These are phyloP conservation scores for Rhynchophorus ferrugineus DNA, from an alignment of 1,140 invertebrate genomes.

Conservation along the genomic window DNA sequence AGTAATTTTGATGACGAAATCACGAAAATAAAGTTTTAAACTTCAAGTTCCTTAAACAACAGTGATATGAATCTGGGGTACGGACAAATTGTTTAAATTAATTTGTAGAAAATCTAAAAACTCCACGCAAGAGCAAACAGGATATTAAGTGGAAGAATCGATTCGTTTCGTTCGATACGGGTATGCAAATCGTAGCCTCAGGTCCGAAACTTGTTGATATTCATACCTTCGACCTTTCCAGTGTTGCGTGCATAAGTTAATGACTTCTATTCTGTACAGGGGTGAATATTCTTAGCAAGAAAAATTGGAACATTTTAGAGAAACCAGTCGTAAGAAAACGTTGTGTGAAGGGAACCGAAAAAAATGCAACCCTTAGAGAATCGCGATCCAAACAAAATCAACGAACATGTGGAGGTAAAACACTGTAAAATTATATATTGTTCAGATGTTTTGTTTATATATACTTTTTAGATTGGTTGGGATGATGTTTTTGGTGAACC, in stretches of 20 bases:
- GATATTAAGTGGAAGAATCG: too few relatives aligned
- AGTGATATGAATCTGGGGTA: too few relatives aligned
- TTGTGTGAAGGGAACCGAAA: constrained; percentile 28
- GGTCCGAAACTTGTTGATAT: constrained; percentile 9
- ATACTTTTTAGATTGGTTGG: constrained; percentile 56
- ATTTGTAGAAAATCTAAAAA: too few relatives aligned
- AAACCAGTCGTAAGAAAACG: not conserved
- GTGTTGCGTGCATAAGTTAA: constrained; percentile 5
- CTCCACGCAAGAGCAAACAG: too few relatives aligned
- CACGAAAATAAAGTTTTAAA: too few relatives aligned
- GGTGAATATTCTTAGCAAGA: constrained; percentile 11
- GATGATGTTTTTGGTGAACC: constrained; percentile 74
- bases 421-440: not conserved
- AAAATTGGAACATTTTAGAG: not conserved
- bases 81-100: too few relatives aligned
- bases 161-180: too few relatives aligned
- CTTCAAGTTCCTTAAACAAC: too few relatives aligned
- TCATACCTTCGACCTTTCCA: constrained; percentile 1
- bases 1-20: too few relatives aligned
- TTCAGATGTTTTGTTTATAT: not conserved
- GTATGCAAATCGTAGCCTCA: too few relatives aligned
- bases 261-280: not conserved
- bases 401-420: constrained; percentile 59
- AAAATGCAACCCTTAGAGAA: constrained; percentile 54
- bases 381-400: constrained; percentile 60